Evolutionary conservation across 2,888 invertebrate species (phyloP), one percentile per base, ranked within the genome.

Genomic region (Leucophenga montana): DNA sequence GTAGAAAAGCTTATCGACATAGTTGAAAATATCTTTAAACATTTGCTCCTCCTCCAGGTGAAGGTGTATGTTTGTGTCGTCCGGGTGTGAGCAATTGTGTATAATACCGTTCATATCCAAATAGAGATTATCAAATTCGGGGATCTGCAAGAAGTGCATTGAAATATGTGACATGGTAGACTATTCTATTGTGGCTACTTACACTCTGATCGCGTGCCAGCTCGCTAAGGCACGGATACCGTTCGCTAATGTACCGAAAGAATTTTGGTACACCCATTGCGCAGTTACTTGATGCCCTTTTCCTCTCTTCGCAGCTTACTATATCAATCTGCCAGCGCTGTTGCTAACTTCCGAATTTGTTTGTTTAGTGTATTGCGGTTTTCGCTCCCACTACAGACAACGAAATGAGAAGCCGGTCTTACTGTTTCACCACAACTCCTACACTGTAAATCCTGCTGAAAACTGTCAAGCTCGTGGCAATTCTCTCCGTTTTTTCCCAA

Each of bases 31-130:
- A 85, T 96, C 95, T 75, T 92, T 90, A 86, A 97, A 96, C 82
- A 99, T 97, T 83, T 95, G 93, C 85, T 97, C 95, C 87, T 99
- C 98, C 0, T 95, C 93, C 73, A 98, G 96, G 64, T 97, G 91
- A 89, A 98, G 97, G 87, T 96, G 95, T 0, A 96, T 94, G 88
- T 98, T 96, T 70, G 92, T 93, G 87, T 98, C 98, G 86, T 98
- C 97, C 0, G 98, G 98, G 91, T 99, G 98, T 0, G 98, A 97
- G 88, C 98, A 99, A 81, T 93, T 94, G 89, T 99, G 99, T 79
- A 99, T 96, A 71, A 99, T 98, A 16, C 99, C 98, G 88, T 99
- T 98, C 96, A 97, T 97, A 85, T 98, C 98, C 85, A 98, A 90
- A 87, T 98, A 98, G 82, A 98, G 91, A 89, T 99, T 97, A 90